Percentiles rank a stretch among this genome's conserved stretches.
Evolutionary conservation across 2,797 vertebrate species (phyloP).

Genomic region (Etheostoma perlongum): DNA sequence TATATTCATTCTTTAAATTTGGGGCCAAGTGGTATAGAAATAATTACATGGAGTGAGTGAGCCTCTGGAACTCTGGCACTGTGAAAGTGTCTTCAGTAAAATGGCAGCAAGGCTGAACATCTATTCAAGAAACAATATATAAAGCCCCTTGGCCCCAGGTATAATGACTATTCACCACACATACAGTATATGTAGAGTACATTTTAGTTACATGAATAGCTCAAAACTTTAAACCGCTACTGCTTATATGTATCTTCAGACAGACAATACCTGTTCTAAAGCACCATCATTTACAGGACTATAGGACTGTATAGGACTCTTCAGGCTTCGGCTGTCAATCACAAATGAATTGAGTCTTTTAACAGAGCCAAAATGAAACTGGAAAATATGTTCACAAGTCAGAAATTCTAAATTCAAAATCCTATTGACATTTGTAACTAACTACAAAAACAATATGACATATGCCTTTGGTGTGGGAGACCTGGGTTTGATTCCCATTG

Average conservation of each 20-base stretch:
- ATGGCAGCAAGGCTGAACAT: constrained; percentile 47
- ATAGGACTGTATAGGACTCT: no score
- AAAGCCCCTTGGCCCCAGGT: constrained; percentile 40
- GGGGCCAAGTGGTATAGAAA: constrained; percentile 77
- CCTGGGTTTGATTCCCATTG: not conserved
- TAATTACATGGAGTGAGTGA: constrained; percentile 72
- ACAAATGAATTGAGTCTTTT: no score
- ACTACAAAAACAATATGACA: no score
- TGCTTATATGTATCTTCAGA: not conserved
- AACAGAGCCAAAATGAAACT: no score
- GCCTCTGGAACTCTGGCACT: constrained; percentile 25
- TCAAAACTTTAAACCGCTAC: not conserved
- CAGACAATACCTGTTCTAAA: constrained; percentile 2
- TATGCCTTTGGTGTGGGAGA: no score
- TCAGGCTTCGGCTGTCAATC: no score
- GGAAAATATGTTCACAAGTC: no score
- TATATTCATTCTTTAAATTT: constrained; percentile 81
- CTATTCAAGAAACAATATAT: constrained; percentile 42
- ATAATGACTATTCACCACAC: constrained; percentile 29
- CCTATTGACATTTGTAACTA: no score
- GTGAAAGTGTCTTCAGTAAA: constrained; percentile 42
- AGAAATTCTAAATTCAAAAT: no score
- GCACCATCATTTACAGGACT: no score
- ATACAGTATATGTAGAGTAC: constrained; percentile 7
- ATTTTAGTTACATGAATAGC: constrained; percentile 22